Evolutionary conservation across 2,113 vertebrate genomes (phyloP).

Genomic region (Ceyx cyanopectus): DNA sequence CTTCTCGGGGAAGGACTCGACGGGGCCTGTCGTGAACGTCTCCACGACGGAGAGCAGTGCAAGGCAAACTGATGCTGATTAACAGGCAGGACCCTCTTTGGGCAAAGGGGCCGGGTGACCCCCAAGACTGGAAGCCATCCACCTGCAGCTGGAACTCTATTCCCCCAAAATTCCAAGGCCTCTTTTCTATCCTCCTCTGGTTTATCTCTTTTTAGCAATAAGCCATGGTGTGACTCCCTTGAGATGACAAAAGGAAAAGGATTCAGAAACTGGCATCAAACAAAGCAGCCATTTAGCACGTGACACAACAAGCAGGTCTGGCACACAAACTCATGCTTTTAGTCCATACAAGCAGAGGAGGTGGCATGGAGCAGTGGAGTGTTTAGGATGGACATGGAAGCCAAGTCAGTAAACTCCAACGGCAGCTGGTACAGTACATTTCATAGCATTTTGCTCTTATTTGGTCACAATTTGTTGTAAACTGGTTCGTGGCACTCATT

Average conservation of each 20-base stretch:
- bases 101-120: slow-evolving; percentile 60
- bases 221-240: slow-evolving; percentile 99
- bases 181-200: slow-evolving; percentile 61
- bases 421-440: slow-evolving; percentile 75
- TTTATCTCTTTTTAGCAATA: slow-evolving; percentile 91
- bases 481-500: slow-evolving; percentile 77
- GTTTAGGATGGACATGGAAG: slow-evolving; percentile 71
- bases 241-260: slow-evolving; percentile 82
- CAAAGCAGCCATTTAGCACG: slow-evolving; percentile 63
- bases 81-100: slow-evolving; percentile 38
- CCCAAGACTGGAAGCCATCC: slow-evolving; percentile 72
- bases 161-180: slow-evolving; percentile 85
- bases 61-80: slow-evolving; percentile 64
- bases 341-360: slow-evolving; percentile 78
- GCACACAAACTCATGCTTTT: slow-evolving; percentile 87
- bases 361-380: slow-evolving; percentile 58
- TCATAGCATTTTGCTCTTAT: slow-evolving; percentile 77
- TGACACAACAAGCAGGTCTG: slow-evolving; percentile 79
- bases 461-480: slow-evolving; percentile 84
- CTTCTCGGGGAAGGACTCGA: slow-evolving; percentile 52
- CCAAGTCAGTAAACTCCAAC: slow-evolving; percentile 64
- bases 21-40: slow-evolving; percentile 39
- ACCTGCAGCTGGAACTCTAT: slow-evolving; percentile 73
- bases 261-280: slow-evolving; percentile 74
- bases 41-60: slow-evolving; percentile 63